Conservation (phyloP, 2,888 invertebrate species). For the Spodoptera littoralis region DNA sequence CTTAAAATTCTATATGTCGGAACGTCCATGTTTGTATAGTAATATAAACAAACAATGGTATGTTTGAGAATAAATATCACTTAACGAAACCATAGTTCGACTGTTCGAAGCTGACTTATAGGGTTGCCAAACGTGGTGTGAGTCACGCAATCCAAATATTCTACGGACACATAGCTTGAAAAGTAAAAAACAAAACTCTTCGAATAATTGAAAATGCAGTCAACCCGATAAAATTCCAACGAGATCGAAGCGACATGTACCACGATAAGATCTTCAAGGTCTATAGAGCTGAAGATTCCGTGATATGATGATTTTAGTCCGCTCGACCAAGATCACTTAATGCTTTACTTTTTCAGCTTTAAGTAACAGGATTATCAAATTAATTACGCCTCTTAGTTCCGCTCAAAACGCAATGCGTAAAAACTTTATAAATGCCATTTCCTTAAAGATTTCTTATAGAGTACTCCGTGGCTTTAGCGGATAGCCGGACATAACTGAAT, state of each 20-base stretch:
- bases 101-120: constrained; percentile 38
- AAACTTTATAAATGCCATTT: constrained; percentile 35
- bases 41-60: constrained; percentile 54
- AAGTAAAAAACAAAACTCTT: constrained; percentile 32
- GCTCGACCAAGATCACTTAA: constrained; percentile 7
- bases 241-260: constrained; percentile 16
- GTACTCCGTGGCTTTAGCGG: not conserved
- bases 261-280: constrained; percentile 36
- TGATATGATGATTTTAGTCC: constrained; percentile 15
- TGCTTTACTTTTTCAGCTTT: constrained; percentile 23
- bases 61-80: constrained; percentile 56
- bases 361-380: constrained; percentile 39
- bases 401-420: constrained; percentile 36
- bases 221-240: constrained; percentile 23
- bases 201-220: constrained; percentile 36
- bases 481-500: too few species aligned
- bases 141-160: constrained; percentile 30
- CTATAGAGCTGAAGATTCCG: constrained; percentile 11
- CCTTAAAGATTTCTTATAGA: constrained; percentile 19
- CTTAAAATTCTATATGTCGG: constrained; percentile 52
- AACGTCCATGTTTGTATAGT: constrained; percentile 34
- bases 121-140: constrained; percentile 43
- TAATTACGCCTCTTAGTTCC: constrained; percentile 46
- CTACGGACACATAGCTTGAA: constrained; percentile 24
- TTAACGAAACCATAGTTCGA: constrained; percentile 51